Percentiles rank a stretch among this genome's conserved stretches.
These are phyloP conservation scores for Delia radicum DNA, from an alignment of 1,140 invertebrate species.

Conservation along the genomic window DNA sequence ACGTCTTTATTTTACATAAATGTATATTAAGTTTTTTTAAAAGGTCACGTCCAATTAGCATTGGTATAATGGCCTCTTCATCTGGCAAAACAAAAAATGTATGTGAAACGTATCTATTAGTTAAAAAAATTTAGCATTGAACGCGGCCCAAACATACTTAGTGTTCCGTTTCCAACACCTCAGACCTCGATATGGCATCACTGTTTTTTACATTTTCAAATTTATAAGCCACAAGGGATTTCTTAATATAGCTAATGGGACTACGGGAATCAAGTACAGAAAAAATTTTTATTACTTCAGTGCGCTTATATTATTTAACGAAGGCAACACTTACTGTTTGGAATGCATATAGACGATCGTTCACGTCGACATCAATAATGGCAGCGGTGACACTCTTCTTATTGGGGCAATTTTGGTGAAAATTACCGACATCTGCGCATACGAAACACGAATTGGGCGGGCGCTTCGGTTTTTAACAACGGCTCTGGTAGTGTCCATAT, in stretches of 20 bases:
- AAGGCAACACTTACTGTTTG: constrained; percentile 7
- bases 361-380: background rate
- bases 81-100: too few species aligned
- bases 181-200: too few species aligned
- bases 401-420: background rate
- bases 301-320: background rate
- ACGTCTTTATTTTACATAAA: background rate
- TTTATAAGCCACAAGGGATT: too few species aligned
- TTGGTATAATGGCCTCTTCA: too few species aligned
- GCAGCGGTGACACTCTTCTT: background rate
- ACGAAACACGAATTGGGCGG: background rate
- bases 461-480: background rate
- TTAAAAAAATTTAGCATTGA: too few species aligned
- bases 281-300: background rate
- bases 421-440: background rate
- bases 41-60: constrained; percentile 4
- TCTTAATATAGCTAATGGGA: background rate
- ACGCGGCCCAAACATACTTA: too few species aligned
- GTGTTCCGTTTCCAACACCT: too few species aligned
- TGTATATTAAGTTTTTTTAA: background rate
- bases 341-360: background rate
- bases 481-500: background rate
- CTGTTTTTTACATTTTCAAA: too few species aligned
- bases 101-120: too few species aligned
- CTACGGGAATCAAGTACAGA: constrained; percentile 3